phyloP scores from a whole-genome alignment of 2,113 vertebrate genomes.

The Scytalopus superciliaris region DNA sequence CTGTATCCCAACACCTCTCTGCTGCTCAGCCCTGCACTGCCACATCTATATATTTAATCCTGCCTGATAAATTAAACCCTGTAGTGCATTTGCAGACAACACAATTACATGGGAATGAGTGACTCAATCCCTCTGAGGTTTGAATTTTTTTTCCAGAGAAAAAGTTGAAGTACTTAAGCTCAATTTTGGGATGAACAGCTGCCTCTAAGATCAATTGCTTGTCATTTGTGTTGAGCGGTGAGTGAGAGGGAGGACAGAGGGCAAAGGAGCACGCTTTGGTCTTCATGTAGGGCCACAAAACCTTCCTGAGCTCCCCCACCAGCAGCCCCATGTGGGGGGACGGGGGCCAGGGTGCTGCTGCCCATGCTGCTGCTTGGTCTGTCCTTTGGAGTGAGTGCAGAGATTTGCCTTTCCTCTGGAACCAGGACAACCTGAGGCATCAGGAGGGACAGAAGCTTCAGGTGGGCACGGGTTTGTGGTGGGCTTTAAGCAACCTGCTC shows the following conservation, averaged over 20 bases:
- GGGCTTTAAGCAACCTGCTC: neutral
- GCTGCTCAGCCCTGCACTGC: neutral
- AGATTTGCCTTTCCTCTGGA: neutral
- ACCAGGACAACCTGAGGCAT: neutral
- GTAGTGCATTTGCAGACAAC: neutral
- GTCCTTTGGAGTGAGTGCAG: neutral
- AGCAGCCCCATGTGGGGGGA: rapidly evolving
- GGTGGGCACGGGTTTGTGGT: neutral
- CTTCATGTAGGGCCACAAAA: neutral
- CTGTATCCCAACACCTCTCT: neutral
- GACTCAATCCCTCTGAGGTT: neutral
- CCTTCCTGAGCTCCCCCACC: rapidly evolving
- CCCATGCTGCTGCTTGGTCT: neutral
- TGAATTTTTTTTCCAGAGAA: neutral
- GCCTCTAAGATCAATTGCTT: neutral
- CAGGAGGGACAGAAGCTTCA: neutral
- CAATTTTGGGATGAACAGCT: neutral
- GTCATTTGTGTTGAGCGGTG: rapidly evolving
- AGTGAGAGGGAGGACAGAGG: neutral
- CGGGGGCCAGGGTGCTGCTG: neutral
- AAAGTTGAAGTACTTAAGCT: neutral
- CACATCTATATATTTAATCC: neutral
- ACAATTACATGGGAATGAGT: neutral
- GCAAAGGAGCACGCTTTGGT: rapidly evolving
- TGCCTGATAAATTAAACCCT: neutral